These are phyloP conservation scores for Lacerta viridis DNA, from an alignment of 2,797 vertebrate genomes.

Conservation along the genomic window DNA sequence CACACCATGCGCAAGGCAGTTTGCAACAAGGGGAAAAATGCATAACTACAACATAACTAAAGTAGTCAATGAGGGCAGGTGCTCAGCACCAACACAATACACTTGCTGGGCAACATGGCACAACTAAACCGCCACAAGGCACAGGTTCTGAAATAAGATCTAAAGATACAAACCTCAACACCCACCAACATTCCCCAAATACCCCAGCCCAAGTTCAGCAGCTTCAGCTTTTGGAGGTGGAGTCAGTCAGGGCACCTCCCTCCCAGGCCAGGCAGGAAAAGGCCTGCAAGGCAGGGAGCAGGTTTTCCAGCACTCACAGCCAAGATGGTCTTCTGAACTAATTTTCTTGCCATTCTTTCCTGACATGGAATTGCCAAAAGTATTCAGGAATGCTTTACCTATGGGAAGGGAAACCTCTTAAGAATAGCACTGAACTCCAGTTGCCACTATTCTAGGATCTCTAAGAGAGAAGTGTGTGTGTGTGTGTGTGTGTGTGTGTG, in stretches of 20 bases:
- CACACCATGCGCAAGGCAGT: background rate
- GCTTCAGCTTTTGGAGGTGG: no score
- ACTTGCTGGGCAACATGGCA: no score
- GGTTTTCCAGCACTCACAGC: no score
- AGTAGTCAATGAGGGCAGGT: background rate
- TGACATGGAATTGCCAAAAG: background rate
- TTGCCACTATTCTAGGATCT: background rate
- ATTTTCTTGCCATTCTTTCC: constrained; percentile 32
- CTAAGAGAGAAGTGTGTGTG: background rate
- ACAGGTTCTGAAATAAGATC: no score
- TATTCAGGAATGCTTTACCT: background rate
- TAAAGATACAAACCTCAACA: no score
- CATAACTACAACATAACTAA: background rate
- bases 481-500: background rate
- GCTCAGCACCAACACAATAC: no score
- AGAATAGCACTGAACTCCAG: background rate
- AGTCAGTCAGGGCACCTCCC: no score
- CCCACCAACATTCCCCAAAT: no score
- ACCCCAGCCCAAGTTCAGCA: no score
- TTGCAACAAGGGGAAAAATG: background rate
- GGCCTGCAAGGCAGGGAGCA: no score
- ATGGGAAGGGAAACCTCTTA: background rate
- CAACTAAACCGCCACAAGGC: no score
- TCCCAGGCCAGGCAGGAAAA: no score
- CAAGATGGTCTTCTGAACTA: constrained; percentile 1